Evolutionary conservation across 2,113 vertebrate genomes (phyloP), one percentile per base, ranked within the genome.

Genomic region (Forbesichthys agassizii): DNA sequence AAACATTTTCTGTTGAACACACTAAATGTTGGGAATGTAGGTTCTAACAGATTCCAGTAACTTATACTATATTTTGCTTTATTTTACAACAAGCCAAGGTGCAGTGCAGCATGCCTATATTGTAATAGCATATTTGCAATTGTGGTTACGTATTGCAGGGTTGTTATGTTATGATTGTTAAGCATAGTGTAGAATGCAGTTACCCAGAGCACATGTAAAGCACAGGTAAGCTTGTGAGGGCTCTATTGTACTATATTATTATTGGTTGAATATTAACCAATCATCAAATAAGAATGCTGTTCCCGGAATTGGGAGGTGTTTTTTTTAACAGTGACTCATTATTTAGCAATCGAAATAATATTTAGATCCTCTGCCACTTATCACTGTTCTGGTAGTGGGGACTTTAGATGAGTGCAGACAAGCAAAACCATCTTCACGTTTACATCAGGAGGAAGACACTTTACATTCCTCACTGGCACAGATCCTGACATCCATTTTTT

Each of bases 351-450:
- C 62, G 63, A 9, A 51, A 64, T 61, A 62, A 69, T 59, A 69
- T 63, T 66, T 10, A 11, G 13, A 52, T 68, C 73, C 18, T 14
- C 49, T 65, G n/a, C 9, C 4, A 48, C 57, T 47, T 10, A 11
- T 68, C 0, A 9, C 33, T 48, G 51, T 33, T 46, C 11, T 11
- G 33, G 11, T 62, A 51, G 69, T 60, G 70, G 61, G 64, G 51
- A 64, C 60, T 54, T 64, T 74, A 52, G 56, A 61, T 69, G 33
- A 48, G 59, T 6, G 12, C 4, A 52, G 61, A 66, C 64, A 68
- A 74, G 69, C 69, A 62, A 48, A 52, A 67, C 47, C 47, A 58
- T 66, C 20, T 71, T 11, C 47, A 16, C 69, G 76, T 79, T 77
- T 74, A 73, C 18, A 61, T 63, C 20, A 9, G 72, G 36, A 59